Base-by-base conservation (phyloP, 2,797 vertebrate genomes). In the Poeciliopsis infans region DNA sequence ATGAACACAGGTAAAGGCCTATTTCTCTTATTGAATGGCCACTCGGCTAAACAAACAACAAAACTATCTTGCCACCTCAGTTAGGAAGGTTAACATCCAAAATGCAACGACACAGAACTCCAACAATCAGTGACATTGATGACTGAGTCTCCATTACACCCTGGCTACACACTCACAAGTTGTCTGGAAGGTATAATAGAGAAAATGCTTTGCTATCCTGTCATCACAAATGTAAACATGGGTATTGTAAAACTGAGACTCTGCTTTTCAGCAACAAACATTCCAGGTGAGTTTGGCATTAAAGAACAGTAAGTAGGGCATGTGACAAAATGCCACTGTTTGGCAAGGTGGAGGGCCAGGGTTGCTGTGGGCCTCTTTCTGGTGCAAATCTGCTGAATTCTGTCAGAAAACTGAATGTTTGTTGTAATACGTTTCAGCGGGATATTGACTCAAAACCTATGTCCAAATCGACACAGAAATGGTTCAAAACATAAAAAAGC, bases 191-290 rank as follows among this genome's bases (percentile, higher is more conserved):
- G 59, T 33, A 64, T 33, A 64, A 64, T 28, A 36, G 59, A 16
- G 41, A 68, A 68, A 41, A 68, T 11, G 2, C 33, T 41, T 68
- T 68, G 8, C 64, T 23, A 4, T 41, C 20, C 8, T 41, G 18
- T 68, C 64, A 68, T 41, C 64, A 41, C 16, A 41, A 68, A 68
- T 41, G 64, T 41, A 23, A 66, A 66, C 61, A 66, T 18, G 59
- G 16, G 59, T 20, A 12, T 20, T 66, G 18, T 39, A 8, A 66
- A 66, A 39, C 33, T 39, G 39, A 66, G 33, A 39, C 18, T 31
- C 28, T 18, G 16, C n/a, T 33, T 36, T 31, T 64, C 28, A 36
- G 11, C n/a, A 15, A 31, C 25, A n/a, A 57, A 57, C 23, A 59
- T 31, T 31, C 13, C 57, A 31, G 57, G n/a, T 59, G 57, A 12